Evolutionary conservation across 2,113 vertebrate species (phyloP).

Genomic region (Campylorhamphus procurvoides): DNA sequence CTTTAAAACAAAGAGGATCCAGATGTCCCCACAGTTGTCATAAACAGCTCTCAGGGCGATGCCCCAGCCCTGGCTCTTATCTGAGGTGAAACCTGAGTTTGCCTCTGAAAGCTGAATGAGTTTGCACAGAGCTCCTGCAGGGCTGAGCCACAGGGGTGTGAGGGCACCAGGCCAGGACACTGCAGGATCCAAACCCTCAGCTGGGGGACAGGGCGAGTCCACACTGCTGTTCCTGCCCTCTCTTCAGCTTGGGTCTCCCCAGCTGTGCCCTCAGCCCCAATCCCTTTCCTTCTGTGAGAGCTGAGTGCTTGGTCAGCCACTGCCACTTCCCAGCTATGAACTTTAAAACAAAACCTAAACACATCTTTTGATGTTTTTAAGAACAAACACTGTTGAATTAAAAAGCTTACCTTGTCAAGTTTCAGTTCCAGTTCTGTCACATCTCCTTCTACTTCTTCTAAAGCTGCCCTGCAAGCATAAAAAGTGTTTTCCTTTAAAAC

Average conservation of each 20-base stretch:
- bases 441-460: slow-evolving; percentile 98
- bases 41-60: fast-evolving
- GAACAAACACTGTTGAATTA: background rate
- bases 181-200: background rate
- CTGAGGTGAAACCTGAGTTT: background rate
- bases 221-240: fast-evolving
- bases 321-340: background rate
- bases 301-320: fast-evolving
- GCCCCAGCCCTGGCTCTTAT: background rate
- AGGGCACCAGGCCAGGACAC: background rate
- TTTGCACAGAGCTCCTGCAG: background rate
- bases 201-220: fast-evolving
- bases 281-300: background rate
- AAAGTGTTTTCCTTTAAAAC: background rate
- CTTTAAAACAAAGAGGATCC: background rate
- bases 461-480: slow-evolving; percentile 83
- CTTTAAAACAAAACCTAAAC: background rate
- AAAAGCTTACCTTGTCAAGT: slow-evolving; percentile 94
- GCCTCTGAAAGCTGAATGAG: background rate
- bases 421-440: slow-evolving; percentile 95
- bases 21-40: background rate
- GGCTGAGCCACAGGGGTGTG: background rate
- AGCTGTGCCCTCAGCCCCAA: background rate
- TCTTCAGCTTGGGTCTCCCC: background rate
- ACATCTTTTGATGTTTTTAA: background rate